Percentiles rank a stretch among this genome's conserved stretches.
Conservation (phyloP, 2,888 invertebrate genomes). For the Machimus rusticus region DNA sequence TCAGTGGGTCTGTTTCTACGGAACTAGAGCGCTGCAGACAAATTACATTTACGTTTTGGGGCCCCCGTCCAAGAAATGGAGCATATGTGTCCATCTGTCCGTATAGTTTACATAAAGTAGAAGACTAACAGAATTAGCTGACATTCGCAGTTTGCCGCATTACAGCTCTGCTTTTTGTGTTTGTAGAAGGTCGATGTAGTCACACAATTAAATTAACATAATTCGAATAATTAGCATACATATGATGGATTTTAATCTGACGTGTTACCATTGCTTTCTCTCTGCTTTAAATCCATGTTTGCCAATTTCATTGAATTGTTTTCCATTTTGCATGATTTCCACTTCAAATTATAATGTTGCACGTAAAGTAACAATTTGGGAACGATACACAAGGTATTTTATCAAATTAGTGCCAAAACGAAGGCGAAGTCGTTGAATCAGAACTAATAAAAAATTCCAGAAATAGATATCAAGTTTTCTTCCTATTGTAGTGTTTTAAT, state of each 20-base stretch:
- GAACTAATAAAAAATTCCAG: too few relatives aligned
- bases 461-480: too few relatives aligned
- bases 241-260: background rate
- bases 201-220: background rate
- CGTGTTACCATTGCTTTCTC: background rate
- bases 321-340: background rate
- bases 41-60: background rate
- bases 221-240: background rate
- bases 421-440: too few relatives aligned
- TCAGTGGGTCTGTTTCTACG: background rate
- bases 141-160: background rate
- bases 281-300: background rate
- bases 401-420: too few relatives aligned
- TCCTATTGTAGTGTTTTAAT: too few relatives aligned
- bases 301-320: background rate
- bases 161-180: background rate
- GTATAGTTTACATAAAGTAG: background rate
- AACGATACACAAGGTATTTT: background rate
- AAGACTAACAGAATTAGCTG: background rate
- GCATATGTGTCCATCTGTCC: background rate
- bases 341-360: background rate
- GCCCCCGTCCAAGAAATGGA: background rate
- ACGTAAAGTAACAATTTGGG: background rate
- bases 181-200: background rate
- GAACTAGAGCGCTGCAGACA: background rate